Conservation (phyloP, 53 echinoderm and acorn worm species). For the Hippasteria phrygiana region DNA sequence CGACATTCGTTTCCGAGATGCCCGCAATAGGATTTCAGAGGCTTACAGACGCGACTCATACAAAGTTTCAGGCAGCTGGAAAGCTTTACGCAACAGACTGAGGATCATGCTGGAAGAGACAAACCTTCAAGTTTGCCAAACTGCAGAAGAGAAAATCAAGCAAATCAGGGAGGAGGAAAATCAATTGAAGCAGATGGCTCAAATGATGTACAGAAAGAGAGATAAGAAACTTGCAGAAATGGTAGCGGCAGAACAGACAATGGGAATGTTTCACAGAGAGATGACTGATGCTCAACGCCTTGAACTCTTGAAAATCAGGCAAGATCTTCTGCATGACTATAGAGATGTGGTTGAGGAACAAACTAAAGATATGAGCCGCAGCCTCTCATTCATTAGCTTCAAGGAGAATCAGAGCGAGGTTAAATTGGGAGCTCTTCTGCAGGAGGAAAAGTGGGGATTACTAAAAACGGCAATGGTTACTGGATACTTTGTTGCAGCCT, state of each 20-base stretch:
- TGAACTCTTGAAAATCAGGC: slow-evolving; percentile 6
- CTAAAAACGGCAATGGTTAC: neutral
- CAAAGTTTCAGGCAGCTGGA: neutral
- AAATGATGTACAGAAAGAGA: neutral
- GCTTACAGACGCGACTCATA: neutral
- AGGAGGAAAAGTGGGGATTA: neutral
- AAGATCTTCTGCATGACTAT: slow-evolving; percentile 16
- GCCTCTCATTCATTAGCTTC: slow-evolving; percentile 17
- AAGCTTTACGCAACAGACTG: neutral
- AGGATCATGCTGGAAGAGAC: slow-evolving; percentile 13
- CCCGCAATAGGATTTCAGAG: neutral
- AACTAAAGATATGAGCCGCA: neutral
- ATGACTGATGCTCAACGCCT: neutral
- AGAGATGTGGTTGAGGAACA: neutral
- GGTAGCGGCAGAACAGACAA: neutral
- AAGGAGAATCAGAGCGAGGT: neutral
- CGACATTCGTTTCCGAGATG: neutral
- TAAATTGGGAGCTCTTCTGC: neutral
- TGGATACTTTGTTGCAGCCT: neutral
- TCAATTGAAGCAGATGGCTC: neutral
- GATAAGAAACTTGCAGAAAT: slow-evolving; percentile 28
- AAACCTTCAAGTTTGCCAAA: neutral
- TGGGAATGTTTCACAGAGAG: neutral
- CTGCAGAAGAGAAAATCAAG: neutral
- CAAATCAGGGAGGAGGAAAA: slow-evolving; percentile 3